Percentiles rank a stretch among this genome's conserved stretches.
phyloP scores from a whole-genome alignment of 2,113 vertebrate species.

The Parus major region DNA sequence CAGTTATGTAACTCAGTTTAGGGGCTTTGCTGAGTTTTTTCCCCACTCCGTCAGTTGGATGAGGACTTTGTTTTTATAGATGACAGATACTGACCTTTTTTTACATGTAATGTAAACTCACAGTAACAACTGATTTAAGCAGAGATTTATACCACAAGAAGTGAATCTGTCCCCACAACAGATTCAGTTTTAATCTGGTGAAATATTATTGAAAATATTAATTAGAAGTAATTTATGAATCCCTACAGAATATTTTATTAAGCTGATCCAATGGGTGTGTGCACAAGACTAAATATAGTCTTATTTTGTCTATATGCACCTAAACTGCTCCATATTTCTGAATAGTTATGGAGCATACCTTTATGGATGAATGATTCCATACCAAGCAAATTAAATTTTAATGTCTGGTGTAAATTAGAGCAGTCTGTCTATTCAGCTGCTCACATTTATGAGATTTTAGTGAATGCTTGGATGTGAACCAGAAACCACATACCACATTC shows the following conservation, averaged over 20 bases:
- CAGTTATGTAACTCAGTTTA: background rate
- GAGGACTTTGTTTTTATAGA: background rate
- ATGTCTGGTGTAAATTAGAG: slow-evolving; percentile 58
- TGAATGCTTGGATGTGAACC: slow-evolving; percentile 41
- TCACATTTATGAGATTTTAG: slow-evolving; percentile 59
- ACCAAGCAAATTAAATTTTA: slow-evolving; percentile 41
- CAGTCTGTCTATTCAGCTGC: slow-evolving; percentile 63
- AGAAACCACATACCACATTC: slow-evolving; percentile 46
- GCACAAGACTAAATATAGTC: background rate
- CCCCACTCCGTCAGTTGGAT: background rate
- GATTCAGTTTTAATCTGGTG: background rate
- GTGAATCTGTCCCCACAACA: background rate
- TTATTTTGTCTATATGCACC: slow-evolving; percentile 9
- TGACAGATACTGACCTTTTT: background rate
- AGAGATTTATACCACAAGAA: background rate
- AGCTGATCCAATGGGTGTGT: background rate
- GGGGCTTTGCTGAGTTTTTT: background rate
- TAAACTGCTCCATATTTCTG: background rate
- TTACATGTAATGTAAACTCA: background rate
- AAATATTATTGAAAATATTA: background rate
- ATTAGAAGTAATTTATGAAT: background rate
- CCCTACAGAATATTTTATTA: background rate
- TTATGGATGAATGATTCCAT: slow-evolving; percentile 30
- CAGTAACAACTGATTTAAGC: background rate
- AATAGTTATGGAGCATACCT: slow-evolving; percentile 18